Percentiles rank a stretch among this genome's conserved stretches.
phyloP scores from a whole-genome alignment of 2,888 invertebrate genomes.

The Hesperia comma region DNA sequence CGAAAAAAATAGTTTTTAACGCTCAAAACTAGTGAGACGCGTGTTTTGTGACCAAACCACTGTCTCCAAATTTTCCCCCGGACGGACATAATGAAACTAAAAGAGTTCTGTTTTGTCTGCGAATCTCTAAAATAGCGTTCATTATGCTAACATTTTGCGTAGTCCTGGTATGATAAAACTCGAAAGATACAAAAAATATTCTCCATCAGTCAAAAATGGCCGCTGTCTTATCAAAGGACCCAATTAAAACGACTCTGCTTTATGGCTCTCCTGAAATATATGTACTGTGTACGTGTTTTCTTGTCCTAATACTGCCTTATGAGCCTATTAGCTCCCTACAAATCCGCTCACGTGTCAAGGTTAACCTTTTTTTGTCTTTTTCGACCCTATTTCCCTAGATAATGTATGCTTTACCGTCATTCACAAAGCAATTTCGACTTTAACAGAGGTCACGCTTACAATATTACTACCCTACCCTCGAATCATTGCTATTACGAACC shows the following conservation, averaged over 20 bases:
- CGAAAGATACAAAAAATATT: neutral
- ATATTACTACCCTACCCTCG: slow-evolving; percentile 43
- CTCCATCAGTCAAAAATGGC: neutral
- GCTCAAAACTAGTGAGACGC: too few species aligned
- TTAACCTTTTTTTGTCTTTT: slow-evolving; percentile 41
- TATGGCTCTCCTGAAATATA: slow-evolving; percentile 7
- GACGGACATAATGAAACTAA: too few species aligned
- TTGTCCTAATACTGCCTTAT: slow-evolving; percentile 13
- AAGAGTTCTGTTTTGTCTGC: too few species aligned
- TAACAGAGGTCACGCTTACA: slow-evolving; percentile 48
- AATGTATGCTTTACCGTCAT: slow-evolving; percentile 42
- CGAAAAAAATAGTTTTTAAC: too few species aligned
- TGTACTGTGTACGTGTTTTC: slow-evolving; percentile 21
- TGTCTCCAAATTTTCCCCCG: too few species aligned
- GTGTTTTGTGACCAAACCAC: too few species aligned
- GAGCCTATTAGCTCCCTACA: slow-evolving; percentile 15
- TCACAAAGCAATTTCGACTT: slow-evolving; percentile 45
- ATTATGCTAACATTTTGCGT: too few species aligned
- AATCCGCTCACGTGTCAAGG: slow-evolving; percentile 40
- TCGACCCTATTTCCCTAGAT: slow-evolving; percentile 40
- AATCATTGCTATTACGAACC: slow-evolving; percentile 39
- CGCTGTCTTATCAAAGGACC: neutral
- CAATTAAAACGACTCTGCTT: slow-evolving; percentile 18
- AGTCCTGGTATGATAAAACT: neutral
- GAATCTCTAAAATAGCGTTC: too few species aligned